Conservation (phyloP, 2,888 invertebrate genomes). For the Nymphalis urticae region DNA sequence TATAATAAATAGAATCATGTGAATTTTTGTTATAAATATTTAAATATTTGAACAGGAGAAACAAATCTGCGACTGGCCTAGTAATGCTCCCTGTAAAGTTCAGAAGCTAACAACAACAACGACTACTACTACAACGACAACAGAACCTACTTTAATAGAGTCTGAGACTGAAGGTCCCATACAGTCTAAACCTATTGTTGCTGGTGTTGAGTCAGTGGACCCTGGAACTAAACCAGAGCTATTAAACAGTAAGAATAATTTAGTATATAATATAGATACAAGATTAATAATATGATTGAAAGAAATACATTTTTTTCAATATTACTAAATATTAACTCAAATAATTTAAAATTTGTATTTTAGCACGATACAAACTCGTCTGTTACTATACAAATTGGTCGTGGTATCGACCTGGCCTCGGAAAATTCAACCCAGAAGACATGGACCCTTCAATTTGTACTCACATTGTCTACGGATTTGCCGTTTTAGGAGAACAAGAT, state of each 20-base stretch:
- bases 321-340: neutral
- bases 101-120: slow-evolving; percentile 45
- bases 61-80: slow-evolving; percentile 88
- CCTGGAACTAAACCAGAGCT: slow-evolving; percentile 58
- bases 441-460: slow-evolving; percentile 94
- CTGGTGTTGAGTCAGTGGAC: slow-evolving; percentile 34
- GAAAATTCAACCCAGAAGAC: slow-evolving; percentile 92
- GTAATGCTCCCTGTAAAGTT: slow-evolving; percentile 82
- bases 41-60: slow-evolving; percentile 62
- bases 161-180: slow-evolving; percentile 39
- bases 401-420: slow-evolving; percentile 91
- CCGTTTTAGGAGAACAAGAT: slow-evolving; percentile 89
- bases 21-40: neutral
- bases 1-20: too few relatives aligned
- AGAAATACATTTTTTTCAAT: neutral
- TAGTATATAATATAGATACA: neutral
- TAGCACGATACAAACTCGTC: slow-evolving; percentile 89
- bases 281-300: neutral
- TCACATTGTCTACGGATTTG: slow-evolving; percentile 96
- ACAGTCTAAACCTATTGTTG: slow-evolving; percentile 31
- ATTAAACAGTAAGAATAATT: slow-evolving; percentile 57
- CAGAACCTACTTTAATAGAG: slow-evolving; percentile 34
- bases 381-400: slow-evolving; percentile 98
- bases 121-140: slow-evolving; percentile 48
- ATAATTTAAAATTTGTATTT: slow-evolving; percentile 45